Conservation (phyloP, 2,113 vertebrate species). For the Nyctibius bracteatus region DNA sequence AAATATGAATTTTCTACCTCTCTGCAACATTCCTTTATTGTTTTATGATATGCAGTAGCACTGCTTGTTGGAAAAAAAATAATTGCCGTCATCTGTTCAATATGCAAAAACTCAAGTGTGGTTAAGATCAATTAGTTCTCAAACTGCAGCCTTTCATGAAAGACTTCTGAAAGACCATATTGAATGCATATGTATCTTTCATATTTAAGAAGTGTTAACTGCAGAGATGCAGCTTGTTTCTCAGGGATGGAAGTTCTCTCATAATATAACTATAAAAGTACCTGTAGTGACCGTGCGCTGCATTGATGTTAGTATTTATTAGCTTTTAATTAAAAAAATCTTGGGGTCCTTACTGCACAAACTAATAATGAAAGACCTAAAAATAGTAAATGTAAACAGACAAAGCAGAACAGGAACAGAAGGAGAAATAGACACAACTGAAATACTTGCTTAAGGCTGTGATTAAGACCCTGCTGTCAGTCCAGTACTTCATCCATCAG, state of each 20-base stretch:
- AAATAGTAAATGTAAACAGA: background rate
- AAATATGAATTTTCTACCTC: background rate
- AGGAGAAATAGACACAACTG: background rate
- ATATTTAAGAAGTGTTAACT: background rate
- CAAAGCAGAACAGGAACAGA: background rate
- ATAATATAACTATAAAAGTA: background rate
- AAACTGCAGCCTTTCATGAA: background rate
- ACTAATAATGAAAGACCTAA: background rate
- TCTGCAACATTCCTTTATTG: background rate
- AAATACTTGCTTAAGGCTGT: constrained; percentile 50
- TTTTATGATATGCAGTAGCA: background rate
- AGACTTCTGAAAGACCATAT: background rate
- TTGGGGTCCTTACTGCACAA: background rate
- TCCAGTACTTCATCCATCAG: background rate
- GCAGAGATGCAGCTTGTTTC: background rate
- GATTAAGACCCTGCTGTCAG: constrained; percentile 53
- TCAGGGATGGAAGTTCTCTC: background rate
- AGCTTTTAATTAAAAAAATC: background rate
- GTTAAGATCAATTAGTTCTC: background rate
- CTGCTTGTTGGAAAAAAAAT: background rate
- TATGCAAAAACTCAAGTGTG: background rate
- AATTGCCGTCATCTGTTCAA: background rate
- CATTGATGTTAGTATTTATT: background rate
- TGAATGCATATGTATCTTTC: background rate
- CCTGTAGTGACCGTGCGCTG: background rate